A percentile compares a stretch with the other conserved stretches of the same genome.
Conservation (phyloP, 2,797 vertebrate genomes). For the Lindbergichthys nudifrons region DNA sequence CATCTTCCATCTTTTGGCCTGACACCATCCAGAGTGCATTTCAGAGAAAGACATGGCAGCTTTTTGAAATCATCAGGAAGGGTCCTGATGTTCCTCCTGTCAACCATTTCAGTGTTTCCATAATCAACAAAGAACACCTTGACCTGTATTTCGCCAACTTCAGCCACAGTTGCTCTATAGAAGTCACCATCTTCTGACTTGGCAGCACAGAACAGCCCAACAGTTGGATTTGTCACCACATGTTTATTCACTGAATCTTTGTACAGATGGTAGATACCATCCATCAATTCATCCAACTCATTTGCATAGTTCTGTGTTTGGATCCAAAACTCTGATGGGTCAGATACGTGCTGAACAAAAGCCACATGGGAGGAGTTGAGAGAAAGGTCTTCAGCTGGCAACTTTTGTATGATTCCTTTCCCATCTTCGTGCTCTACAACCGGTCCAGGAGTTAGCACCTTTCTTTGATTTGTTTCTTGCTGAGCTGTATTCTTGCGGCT, state of each 20-base stretch:
- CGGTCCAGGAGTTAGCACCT: constrained; percentile 5
- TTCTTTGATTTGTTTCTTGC: constrained; percentile 23
- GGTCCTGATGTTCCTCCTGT: constrained; percentile 75
- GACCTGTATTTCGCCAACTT: constrained; percentile 73
- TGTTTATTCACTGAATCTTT: constrained; percentile 71
- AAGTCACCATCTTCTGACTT: constrained; percentile 86
- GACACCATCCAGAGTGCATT: constrained; percentile 86
- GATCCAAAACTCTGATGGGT: constrained; percentile 93
- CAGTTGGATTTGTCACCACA: constrained; percentile 76
- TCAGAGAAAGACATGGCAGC: constrained; percentile 87
- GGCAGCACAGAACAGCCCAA: constrained; percentile 88
- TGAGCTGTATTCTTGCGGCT: constrained; percentile 26
- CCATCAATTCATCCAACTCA: constrained; percentile 84
- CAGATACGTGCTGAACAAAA: constrained; percentile 83
- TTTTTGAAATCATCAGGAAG: constrained; percentile 85
- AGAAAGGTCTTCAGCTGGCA: constrained; percentile 65
- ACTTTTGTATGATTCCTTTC: constrained; percentile 18
- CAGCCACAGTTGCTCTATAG: constrained; percentile 85
- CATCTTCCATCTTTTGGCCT: constrained; percentile 82
- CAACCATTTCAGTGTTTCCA: constrained; percentile 86
- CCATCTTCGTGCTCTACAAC: constrained; percentile 28
- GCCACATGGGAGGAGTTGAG: constrained; percentile 78
- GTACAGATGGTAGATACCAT: constrained; percentile 84
- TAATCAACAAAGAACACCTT: constrained; percentile 89
- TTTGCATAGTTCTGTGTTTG: constrained; percentile 80